Evolutionary conservation across 1,140 invertebrate species (phyloP).

Genomic region (Drosophila lacertosa): DNA sequence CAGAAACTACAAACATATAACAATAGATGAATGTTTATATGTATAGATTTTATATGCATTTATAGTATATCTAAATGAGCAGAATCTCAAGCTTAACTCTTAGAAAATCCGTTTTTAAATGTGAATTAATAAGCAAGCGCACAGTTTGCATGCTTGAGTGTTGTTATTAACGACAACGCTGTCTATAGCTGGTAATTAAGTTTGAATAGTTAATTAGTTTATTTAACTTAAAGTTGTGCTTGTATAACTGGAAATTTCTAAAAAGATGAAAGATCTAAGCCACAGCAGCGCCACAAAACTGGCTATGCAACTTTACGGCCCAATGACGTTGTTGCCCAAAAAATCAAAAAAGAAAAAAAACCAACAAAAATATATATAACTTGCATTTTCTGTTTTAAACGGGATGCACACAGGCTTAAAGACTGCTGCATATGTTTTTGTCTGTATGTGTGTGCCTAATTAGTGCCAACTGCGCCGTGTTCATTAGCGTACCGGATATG

Average conservation of each 20-base stretch:
- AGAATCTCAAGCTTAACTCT: conserved; percentile 36
- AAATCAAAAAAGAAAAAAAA: conserved; percentile 6
- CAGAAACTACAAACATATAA: background rate
- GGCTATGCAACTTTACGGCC: conserved; percentile 62
- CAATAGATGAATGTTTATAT: no score
- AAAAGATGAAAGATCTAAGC: conserved; percentile 74
- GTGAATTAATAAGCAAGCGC: conserved; percentile 39
- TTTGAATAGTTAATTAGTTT: conserved; percentile 76
- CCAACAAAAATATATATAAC: conserved; percentile 24
- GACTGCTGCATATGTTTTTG: background rate
- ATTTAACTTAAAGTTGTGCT: conserved; percentile 68
- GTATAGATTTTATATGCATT: no score
- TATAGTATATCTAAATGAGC: conserved; percentile 29
- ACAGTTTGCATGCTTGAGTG: conserved; percentile 38
- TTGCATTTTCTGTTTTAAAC: conserved; percentile 61
- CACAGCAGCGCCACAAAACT: conserved; percentile 55
- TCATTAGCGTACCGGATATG: conserved; percentile 78
- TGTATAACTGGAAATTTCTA: conserved; percentile 78
- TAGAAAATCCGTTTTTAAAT: conserved; percentile 43
- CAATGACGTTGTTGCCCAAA: conserved; percentile 44
- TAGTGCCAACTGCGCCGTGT: conserved; percentile 72
- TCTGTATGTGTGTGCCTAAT: conserved; percentile 47
- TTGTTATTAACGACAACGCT: conserved; percentile 52
- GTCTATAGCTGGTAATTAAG: conserved; percentile 67
- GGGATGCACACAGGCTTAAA: conserved; percentile 32